Base-by-base conservation (phyloP, 2,113 vertebrate species). In the Bos indicus region DNA sequence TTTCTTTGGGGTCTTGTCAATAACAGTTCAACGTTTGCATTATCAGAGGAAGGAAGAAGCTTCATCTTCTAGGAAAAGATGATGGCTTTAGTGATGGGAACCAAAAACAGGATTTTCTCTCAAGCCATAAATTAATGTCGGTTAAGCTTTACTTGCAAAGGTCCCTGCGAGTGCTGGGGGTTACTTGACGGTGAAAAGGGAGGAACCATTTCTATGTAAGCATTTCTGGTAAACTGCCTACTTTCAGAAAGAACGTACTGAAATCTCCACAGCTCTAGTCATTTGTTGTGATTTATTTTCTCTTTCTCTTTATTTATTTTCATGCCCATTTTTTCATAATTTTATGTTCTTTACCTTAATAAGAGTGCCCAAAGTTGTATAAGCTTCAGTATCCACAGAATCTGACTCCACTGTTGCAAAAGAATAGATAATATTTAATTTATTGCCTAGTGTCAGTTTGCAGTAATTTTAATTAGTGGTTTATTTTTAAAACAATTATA, bases 181-280 rank as follows among this genome's bases (percentile, higher is more conserved):
- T 54, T 81, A 51, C 46, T 48, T n/a, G 46, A 43, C 28, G 11
- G 57, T 84, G 51, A 82, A 94, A 96, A 57, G 10, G 23, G 17
- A 74, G 90, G 87, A 97, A 96, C 40, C 10, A 2, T 62, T 78
- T 57, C 67, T 51, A 5, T 89, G 3, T 36, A 64, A 94, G 60
- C 80, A 59, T 46, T 96, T 97, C 92, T 97, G 84, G 54, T 95
- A 93, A 97, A 88, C n/a, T 33, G 26, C 46, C 60, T 74, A 43
- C 85, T 91, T 64, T 93, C 86, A 77, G 78, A 94, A 84, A 81
- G 84, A 85, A 93, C 52, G 1, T 10, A 84, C 10, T 21, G 19
- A 23, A 25, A 23, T 85, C 33, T 91, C 28, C 23, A 23, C 5
- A 10, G 7, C 36, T 67, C 36, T n/a, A 51, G 56, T 43, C 15